Percentiles rank a stretch among this genome's conserved stretches.
These are phyloP conservation scores for Spodoptera litura DNA, from an alignment of 1,140 invertebrate genomes.

Conservation along the genomic window DNA sequence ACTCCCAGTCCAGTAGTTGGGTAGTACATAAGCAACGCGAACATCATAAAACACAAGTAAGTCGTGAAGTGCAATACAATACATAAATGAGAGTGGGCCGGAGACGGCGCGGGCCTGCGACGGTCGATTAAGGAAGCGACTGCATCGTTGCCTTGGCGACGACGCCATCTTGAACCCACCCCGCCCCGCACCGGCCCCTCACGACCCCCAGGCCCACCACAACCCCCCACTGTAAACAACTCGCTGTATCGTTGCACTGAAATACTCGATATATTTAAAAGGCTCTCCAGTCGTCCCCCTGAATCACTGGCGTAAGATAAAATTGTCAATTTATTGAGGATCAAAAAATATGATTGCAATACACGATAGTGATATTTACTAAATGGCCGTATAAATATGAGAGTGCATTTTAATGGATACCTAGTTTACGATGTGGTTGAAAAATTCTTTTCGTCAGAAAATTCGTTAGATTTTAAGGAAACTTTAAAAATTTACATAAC, in stretches of 20 bases:
- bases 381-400: background rate
- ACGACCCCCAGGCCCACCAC: slow-evolving; percentile 33
- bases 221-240: slow-evolving; percentile 80
- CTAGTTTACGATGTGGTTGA: background rate
- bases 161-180: slow-evolving; percentile 78
- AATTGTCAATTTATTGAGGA: slow-evolving; percentile 61
- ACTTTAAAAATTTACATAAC: too few relatives aligned
- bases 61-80: slow-evolving; percentile 79
- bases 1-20: background rate
- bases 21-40: slow-evolving; percentile 6
- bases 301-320: slow-evolving; percentile 62
- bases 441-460: too few relatives aligned
- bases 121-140: slow-evolving; percentile 85
- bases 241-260: slow-evolving; percentile 83
- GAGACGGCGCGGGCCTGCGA: slow-evolving; percentile 67
- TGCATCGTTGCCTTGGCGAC: slow-evolving; percentile 83
- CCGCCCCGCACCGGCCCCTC: slow-evolving; percentile 50
- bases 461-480: too few relatives aligned
- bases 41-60: slow-evolving; percentile 61
- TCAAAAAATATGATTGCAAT: slow-evolving; percentile 54
- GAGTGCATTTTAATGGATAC: background rate
- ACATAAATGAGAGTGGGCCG: slow-evolving; percentile 74
- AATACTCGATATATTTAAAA: slow-evolving; percentile 83
- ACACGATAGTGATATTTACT: slow-evolving; percentile 27
- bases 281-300: slow-evolving; percentile 61